phyloP scores from a whole-genome alignment of 2,888 invertebrate genomes.

The Drosophila paranaensis region DNA sequence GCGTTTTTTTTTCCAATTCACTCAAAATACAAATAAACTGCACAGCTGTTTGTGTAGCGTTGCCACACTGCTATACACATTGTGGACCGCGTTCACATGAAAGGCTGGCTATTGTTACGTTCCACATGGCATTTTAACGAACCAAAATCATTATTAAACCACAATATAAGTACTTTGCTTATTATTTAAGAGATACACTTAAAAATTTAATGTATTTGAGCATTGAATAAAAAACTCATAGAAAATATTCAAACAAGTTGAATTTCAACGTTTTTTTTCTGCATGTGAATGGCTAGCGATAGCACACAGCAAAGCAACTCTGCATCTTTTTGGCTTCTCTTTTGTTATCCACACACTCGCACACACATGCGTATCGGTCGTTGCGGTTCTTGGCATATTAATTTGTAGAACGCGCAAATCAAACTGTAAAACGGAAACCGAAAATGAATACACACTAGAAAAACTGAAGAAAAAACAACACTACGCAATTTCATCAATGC shows the following conservation, averaged over 20 bases:
- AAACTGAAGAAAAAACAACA: conserved; percentile 10
- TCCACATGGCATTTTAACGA: neutral
- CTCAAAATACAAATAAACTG: conserved; percentile 48
- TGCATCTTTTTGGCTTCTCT: conserved; percentile 45
- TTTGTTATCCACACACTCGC: conserved; percentile 46
- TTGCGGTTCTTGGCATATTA: conserved; percentile 51
- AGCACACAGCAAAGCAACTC: conserved; percentile 28
- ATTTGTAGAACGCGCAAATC: conserved; percentile 65
- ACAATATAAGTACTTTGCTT: neutral
- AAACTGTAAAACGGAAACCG: conserved; percentile 36
- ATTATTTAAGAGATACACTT: neutral
- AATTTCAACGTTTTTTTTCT: neutral
- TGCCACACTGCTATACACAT: conserved; percentile 30
- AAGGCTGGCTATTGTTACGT: neutral
- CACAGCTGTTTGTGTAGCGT: conserved; percentile 50
- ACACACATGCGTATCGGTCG: conserved; percentile 52
- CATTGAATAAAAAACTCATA: neutral
- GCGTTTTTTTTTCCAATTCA: conserved; percentile 29
- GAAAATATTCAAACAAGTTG: neutral
- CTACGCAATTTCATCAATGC: conserved; percentile 36
- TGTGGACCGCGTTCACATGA: conserved; percentile 8
- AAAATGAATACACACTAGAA: conserved; percentile 49
- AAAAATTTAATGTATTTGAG: too few species aligned
- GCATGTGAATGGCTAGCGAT: conserved; percentile 23
- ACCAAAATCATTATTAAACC: neutral